A percentile compares a stretch with the other conserved stretches of the same genome.
These are phyloP conservation scores for Hypanus sabinus DNA, from an alignment of 2,113 vertebrate species.

Conservation along the genomic window DNA sequence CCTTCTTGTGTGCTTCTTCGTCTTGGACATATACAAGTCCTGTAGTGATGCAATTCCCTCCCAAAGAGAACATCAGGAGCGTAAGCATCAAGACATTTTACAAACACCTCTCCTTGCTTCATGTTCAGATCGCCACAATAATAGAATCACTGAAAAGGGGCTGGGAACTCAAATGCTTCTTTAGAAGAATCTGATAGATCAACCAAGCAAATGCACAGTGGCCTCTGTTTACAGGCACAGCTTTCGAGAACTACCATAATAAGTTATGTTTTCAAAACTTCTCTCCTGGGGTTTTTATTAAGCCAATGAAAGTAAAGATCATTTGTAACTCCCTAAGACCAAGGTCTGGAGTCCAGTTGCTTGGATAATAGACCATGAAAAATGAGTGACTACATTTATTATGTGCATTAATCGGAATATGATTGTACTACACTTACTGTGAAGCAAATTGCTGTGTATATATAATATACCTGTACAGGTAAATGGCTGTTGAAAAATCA, in stretches of 20 bases:
- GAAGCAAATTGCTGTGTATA: neutral
- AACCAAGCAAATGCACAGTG: neutral
- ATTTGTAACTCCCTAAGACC: neutral
- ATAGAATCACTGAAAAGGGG: neutral
- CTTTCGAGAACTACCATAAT: neutral
- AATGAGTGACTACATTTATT: neutral
- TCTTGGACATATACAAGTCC: no score
- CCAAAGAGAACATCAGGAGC: neutral
- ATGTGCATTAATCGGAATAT: neutral
- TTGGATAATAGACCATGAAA: neutral
- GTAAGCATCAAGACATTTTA: neutral
- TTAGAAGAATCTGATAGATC: neutral
- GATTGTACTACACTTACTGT: neutral
- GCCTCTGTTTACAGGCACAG: neutral
- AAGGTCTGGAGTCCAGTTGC: neutral
- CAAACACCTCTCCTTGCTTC: neutral
- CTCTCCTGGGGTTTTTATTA: neutral
- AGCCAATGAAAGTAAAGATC: neutral
- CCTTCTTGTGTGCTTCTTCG: no score
- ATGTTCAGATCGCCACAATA: neutral
- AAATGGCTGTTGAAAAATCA: neutral
- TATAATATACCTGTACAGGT: neutral
- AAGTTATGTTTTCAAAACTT: neutral
- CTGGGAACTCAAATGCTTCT: neutral
- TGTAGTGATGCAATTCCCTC: no score